Evolutionary conservation across 2,888 invertebrate species (phyloP), one percentile per base, ranked within the genome.

Genomic region (Scaptomyza polygonia): DNA sequence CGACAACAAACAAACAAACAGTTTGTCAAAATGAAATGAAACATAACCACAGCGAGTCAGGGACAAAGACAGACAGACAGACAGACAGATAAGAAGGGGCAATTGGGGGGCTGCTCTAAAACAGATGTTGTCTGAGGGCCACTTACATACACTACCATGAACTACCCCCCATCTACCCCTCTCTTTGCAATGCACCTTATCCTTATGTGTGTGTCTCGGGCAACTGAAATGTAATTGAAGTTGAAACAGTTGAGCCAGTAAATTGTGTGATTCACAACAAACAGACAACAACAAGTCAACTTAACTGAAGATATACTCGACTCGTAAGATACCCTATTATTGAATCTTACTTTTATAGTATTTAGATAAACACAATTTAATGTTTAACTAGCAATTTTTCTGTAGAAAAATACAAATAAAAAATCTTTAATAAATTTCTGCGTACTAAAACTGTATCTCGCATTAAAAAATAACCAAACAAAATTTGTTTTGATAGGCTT

Each of bases 171-270:
- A 21, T 21, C 21, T 21, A 3, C 25, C 25, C 5, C 25, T 25
- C 25, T 5, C 25, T 25, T 4, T 21, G 3, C 21, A 29, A 11
- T 12, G 7, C 47, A 8, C 39, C 29, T 21, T 39, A 25, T 40
- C 3, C 14, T 14, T 5, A 9, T 11, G 1, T 8, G 5, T 12
- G 30, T n/a, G 16, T 40, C 64, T 52, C 53, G 18, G 45, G 47
- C 64, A 68, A 53, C 43, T 56, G 67, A 70, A 70, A 67, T 67
- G 82, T 74, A 82, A 78, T 78, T 78, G 79, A 78, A 82, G 79
- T 70, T 67, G 75, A 78, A 82, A 82, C 77, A 78, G 77, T 78
- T 78, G 79, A 74, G 75, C 59, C 77, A 78, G 82, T 82, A 78
- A 73, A 81, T 78, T 81, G 69, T 81, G 64, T 61, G 70, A 67